A percentile compares a stretch with the other conserved stretches of the same genome.
Conservation (phyloP, 2,888 invertebrate genomes). For the Linnaemya tessellans region DNA sequence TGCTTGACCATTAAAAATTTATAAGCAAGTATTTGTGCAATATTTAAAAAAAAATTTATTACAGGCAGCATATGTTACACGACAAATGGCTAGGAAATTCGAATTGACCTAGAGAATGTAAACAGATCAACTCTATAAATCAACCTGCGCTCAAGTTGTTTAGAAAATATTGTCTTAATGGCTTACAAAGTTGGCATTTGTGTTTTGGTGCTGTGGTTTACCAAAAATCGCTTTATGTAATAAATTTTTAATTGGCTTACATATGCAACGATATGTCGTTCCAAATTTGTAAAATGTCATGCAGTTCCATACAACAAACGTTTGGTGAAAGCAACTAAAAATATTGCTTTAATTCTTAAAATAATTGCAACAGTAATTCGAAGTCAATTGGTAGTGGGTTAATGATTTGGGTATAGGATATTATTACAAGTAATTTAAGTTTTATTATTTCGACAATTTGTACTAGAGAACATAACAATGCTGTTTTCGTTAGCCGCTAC, state of each 20-base stretch:
- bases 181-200: not conserved
- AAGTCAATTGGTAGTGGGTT: no score
- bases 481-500: no score
- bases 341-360: not conserved
- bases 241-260: slow-evolving; percentile 22
- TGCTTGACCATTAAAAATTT: not conserved
- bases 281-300: not conserved
- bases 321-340: not conserved
- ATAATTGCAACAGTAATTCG: no score
- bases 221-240: not conserved
- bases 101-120: slow-evolving; percentile 8
- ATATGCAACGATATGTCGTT: not conserved
- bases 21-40: not conserved
- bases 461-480: no score
- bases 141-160: not conserved
- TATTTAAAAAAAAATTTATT: slow-evolving; percentile 3
- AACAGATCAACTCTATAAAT: not conserved
- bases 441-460: no score
- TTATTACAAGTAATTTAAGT: no score
- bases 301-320: not conserved
- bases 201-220: not conserved
- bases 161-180: not conserved
- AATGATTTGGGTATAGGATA: no score
- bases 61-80: not conserved
- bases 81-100: slow-evolving; percentile 26